phyloP scores from a whole-genome alignment of 2,797 vertebrate species.

The Lophius americanus region DNA sequence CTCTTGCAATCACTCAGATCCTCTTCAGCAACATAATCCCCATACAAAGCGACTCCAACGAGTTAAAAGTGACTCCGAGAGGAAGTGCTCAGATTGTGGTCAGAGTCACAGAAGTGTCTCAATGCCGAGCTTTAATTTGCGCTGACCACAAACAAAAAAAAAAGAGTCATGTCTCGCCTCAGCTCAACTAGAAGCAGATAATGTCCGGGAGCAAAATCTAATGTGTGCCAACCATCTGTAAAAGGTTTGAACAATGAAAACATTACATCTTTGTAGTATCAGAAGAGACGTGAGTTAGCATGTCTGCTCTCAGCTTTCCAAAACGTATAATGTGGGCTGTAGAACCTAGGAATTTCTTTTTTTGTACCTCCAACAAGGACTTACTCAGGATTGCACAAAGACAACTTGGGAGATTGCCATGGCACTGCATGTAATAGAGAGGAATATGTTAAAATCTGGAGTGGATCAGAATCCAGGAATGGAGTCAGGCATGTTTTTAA shows the following conservation, averaged over 20 bases:
- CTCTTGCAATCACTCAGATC: background rate
- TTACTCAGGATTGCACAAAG: too few species aligned
- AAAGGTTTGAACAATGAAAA: background rate
- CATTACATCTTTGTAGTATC: background rate
- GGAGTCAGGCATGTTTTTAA: too few species aligned
- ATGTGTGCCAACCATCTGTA: background rate
- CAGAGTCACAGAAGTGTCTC: background rate
- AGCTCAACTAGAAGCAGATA: conserved; percentile 7
- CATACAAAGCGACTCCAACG: conserved; percentile 22
- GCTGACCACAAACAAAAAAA: background rate
- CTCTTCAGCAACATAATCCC: conserved; percentile 13
- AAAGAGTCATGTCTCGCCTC: background rate
- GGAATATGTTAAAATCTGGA: too few species aligned
- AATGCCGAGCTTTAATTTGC: conserved; percentile 21
- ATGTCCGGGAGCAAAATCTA: background rate
- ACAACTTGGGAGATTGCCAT: too few species aligned
- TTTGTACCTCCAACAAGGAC: background rate
- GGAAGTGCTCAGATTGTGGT: conserved; percentile 62
- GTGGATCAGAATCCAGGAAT: too few species aligned
- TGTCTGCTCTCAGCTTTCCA: background rate
- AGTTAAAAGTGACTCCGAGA: conserved; percentile 30
- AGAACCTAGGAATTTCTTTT: background rate
- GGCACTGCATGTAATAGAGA: too few species aligned
- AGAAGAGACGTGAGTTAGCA: background rate
- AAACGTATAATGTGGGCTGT: background rate